Evolutionary conservation across 2,888 invertebrate species (phyloP), one percentile per base, ranked within the genome.

Genomic region (Synanthedon myopaeformis): DNA sequence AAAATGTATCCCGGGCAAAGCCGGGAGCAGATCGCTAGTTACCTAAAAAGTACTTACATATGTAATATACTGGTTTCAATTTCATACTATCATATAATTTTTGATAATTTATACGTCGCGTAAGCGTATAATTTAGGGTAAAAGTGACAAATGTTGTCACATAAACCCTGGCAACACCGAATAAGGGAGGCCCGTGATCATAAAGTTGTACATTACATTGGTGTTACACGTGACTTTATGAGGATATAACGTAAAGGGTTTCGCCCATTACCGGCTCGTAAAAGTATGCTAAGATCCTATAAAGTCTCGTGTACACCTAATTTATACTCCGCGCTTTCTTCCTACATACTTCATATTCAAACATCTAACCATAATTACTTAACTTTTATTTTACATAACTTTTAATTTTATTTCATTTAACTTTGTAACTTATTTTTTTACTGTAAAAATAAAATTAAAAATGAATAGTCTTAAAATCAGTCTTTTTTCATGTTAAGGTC

Each of bases 201-300:
- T 79, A 73, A 79, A 79, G 74, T 66, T 65, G 70, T 69, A 68
- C 67, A 45, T 72, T 59, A 72, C 63, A 66, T 63, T 66, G 65
- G 57, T 66, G 68, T 70, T 69, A 73, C 69, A 74, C 65, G 69
- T 61, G 59, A 62, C 61, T 80, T 80, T 76, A 81, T 67, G 69
- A 69, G 61, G 65, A 57, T 57, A 57, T 64, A 64, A 66, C 67
- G 60, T 64, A 67, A 71, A 70, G 70, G 73, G 64, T 65, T 69
- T 59, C 51, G 52, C 57, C 66, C 70, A 74, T 79, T 76, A 79
- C 70, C 72, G 60, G 67, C 57, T 67, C 72, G 66, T 74, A 71
- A 74, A 76, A 54, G 56, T 52, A 55, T 53, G 53, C 57, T 57
- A 58, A 54, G 51, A 56, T 55, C 58, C 51, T 58, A 23, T 49